Base-by-base conservation (phyloP, 2,113 vertebrate species). In the Sapayoa aenigma region DNA sequence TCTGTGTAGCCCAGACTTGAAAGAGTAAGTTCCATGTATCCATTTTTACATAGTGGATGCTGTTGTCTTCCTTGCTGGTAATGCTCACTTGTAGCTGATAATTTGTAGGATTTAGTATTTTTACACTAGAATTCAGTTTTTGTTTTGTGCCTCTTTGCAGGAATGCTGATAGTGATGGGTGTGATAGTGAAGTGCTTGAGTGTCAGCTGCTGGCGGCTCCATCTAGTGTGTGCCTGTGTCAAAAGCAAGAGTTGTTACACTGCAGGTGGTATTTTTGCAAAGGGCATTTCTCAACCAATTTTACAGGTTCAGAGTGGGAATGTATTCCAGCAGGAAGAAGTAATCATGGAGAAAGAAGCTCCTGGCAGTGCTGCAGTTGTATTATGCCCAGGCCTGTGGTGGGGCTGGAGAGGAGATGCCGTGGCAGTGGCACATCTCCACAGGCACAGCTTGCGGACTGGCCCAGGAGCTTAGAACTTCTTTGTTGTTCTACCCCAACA, bases 391-490 rank as follows among this genome's bases (percentile, higher is more conserved):
- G 55, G 12, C 35, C 30, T 0, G 0, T 42, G 22, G 1, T 4
- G 28, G 35, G 66, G 23, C 12, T 18, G 50, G 72, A 77, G n/a
- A 28, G 50, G 20, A 24, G 11, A 4, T 60, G 44, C 42, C 2
- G 0, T 2, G 4, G 12, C 0, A 0, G 20, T 39, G 46, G 20
- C 9, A 1, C 5, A 0, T 14, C 5, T 68, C 53, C 35, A 39
- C 41, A 52, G 53, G 35, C 52, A 10, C 18, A 59, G 33, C 60
- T 50, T 0, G 0, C 22, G 46, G 37, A 27, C 50, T 24, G 47
- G 15, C 35, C 20, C 31, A 10, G 17, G n/a, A 52, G 10, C 27
- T 69, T 12, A 2, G 41, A 59, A 41, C 58, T 42, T 0, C 49
- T 44, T 42, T 60, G 23, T 46, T 65, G 12, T 27, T 75, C 53